Evolutionary conservation across 2,113 vertebrate species (phyloP).

Genomic region (Clarias batrachus): DNA sequence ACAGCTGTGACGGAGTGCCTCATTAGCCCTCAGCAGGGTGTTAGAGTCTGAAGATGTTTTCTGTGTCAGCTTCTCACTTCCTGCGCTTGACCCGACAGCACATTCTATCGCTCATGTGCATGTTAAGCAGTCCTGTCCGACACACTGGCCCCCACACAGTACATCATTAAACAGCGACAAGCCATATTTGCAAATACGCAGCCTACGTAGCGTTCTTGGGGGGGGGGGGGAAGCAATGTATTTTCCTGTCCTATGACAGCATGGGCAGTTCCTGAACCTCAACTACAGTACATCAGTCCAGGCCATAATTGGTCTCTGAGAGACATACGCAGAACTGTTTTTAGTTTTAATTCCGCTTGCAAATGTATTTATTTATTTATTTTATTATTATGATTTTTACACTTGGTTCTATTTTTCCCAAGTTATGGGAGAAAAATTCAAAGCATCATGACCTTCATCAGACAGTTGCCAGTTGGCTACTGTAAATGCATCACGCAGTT

Average conservation of each 20-base stretch:
- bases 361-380: not conserved
- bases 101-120: not conserved
- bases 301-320: not conserved
- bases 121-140: not conserved
- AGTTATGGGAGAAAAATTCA: not conserved
- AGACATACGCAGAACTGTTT: not conserved
- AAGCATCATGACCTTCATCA: not conserved
- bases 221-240: not conserved
- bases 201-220: not conserved
- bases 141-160: not conserved
- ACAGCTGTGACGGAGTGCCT: conserved; percentile 6
- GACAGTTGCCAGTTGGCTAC: not conserved
- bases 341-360: not conserved
- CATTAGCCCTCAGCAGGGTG: not conserved
- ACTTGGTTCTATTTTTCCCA: not conserved
- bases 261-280: not conserved
- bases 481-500: not conserved
- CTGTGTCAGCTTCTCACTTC: not conserved
- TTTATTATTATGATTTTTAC: not conserved
- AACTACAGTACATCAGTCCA: not conserved
- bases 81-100: not conserved
- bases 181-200: not conserved
- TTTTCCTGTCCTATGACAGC: not conserved
- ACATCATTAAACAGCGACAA: not conserved
- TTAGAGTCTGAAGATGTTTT: not conserved